phyloP scores from a whole-genome alignment of 2,797 vertebrate species.

The Chrosomus eos region DNA sequence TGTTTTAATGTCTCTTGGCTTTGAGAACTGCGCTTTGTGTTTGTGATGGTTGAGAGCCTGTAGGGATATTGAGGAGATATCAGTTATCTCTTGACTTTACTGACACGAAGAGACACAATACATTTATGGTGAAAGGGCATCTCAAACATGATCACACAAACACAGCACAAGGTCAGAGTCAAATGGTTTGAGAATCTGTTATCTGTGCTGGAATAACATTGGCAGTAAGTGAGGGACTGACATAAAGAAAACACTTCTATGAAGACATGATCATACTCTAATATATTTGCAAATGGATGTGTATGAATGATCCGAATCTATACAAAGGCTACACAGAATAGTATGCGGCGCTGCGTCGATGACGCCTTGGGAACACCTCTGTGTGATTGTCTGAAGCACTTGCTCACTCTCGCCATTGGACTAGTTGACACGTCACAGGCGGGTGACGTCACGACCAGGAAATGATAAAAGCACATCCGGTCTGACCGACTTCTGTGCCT shows the following conservation, averaged over 20 bases:
- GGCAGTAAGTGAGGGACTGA: neutral
- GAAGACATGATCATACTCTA: neutral
- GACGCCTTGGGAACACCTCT: too few relatives aligned
- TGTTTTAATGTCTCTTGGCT: neutral
- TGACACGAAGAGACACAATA: neutral
- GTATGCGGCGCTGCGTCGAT: too few relatives aligned
- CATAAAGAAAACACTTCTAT: neutral
- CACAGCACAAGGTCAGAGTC: neutral
- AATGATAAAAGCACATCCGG: too few relatives aligned
- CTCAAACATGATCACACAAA: neutral
- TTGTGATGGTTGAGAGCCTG: neutral
- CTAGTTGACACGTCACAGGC: too few relatives aligned
- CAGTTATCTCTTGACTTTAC: neutral
- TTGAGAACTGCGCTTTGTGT: neutral
- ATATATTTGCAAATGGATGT: neutral
- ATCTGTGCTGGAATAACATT: neutral
- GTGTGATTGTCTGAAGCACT: too few relatives aligned
- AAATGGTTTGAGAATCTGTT: neutral
- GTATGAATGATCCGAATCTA: neutral
- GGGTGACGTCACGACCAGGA: too few relatives aligned
- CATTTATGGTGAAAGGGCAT: constrained; percentile 12
- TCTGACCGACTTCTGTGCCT: too few relatives aligned
- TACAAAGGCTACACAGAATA: neutral
- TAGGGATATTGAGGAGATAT: constrained; percentile 6
- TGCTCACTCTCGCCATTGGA: too few relatives aligned